These are phyloP conservation scores for Drosophila kikkawai DNA, from an alignment of 1,140 invertebrate species.

Conservation along the genomic window DNA sequence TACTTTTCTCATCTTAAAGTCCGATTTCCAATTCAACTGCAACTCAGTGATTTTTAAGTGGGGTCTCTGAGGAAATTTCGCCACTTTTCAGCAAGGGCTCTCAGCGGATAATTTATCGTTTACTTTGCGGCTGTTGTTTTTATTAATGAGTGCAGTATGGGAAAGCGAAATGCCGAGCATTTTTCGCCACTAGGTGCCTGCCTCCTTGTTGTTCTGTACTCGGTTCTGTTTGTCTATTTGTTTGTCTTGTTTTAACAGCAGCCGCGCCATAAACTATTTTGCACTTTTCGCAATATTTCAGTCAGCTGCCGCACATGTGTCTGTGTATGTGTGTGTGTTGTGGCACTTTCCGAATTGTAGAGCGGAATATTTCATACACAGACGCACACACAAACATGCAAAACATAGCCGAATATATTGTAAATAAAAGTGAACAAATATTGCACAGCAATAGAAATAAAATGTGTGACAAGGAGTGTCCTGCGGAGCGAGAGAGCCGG, in stretches of 20 bases:
- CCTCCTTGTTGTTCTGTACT: conserved; percentile 10
- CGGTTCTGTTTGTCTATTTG: conserved; percentile 29
- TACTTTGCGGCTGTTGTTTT: conserved; percentile 77
- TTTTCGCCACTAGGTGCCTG: conserved; percentile 39
- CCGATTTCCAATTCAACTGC: background rate
- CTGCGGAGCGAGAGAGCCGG: conserved; percentile 2
- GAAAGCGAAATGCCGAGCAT: conserved; percentile 55
- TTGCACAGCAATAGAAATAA: conserved; percentile 51
- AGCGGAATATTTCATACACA: conserved; percentile 61
- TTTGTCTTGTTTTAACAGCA: conserved; percentile 50
- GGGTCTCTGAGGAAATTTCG: conserved; percentile 42
- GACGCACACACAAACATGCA: conserved; percentile 35
- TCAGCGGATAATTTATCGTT: conserved; percentile 66
- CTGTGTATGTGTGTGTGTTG: conserved; percentile 26
- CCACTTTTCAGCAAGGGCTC: conserved; percentile 43
- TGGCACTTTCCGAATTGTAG: conserved; percentile 76
- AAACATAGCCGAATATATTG: conserved; percentile 69
- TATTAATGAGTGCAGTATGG: conserved; percentile 71
- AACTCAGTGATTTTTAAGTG: conserved; percentile 40
- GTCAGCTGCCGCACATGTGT: conserved; percentile 29
- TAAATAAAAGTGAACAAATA: conserved; percentile 76
- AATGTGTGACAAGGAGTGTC: conserved; percentile 19
- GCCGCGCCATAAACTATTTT: conserved; percentile 77
- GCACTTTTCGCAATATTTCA: conserved; percentile 80
- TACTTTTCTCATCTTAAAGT: no score